phyloP scores from a whole-genome alignment of 2,888 invertebrate species.

The Enoplolaimus lenunculus region DNA sequence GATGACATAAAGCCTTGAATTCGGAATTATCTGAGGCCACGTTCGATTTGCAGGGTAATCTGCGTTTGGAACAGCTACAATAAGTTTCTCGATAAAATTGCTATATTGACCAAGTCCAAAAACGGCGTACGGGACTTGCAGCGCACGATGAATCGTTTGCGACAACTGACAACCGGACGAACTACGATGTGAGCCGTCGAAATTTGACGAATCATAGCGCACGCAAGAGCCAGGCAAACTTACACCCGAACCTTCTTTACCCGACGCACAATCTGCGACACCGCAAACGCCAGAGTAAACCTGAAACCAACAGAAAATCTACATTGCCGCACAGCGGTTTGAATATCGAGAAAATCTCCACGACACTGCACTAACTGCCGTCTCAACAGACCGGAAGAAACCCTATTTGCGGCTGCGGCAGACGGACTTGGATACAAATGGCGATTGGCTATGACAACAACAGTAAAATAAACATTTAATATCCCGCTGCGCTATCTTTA shows the following conservation, averaged over 20 bases:
- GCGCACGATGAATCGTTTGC: conserved; percentile 74
- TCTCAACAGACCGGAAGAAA: too few species aligned
- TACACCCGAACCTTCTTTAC: conserved; percentile 32
- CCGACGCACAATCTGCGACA: neutral
- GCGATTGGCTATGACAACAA: too few species aligned
- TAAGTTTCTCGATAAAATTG: conserved; percentile 81
- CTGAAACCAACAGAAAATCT: too few species aligned
- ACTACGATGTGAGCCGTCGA: neutral
- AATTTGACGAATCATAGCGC: neutral
- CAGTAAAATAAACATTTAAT: too few species aligned
- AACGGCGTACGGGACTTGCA: conserved; percentile 85
- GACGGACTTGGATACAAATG: too few species aligned
- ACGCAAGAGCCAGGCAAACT: conserved; percentile 33
- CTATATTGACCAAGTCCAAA: conserved; percentile 95
- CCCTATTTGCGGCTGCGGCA: too few species aligned
- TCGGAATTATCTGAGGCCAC: conserved; percentile 87
- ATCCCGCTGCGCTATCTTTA: too few species aligned
- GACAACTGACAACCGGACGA: conserved; percentile 56
- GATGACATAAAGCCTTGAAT: conserved; percentile 89
- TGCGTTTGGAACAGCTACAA: conserved; percentile 52
- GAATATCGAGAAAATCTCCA: too few species aligned
- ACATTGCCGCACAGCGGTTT: too few species aligned
- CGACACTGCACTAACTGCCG: too few species aligned
- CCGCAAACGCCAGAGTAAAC: conserved; percentile 4
- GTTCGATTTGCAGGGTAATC: conserved; percentile 45